Evolutionary conservation across 1,140 invertebrate genomes (phyloP).

Genomic region (Bacillus rossius): DNA sequence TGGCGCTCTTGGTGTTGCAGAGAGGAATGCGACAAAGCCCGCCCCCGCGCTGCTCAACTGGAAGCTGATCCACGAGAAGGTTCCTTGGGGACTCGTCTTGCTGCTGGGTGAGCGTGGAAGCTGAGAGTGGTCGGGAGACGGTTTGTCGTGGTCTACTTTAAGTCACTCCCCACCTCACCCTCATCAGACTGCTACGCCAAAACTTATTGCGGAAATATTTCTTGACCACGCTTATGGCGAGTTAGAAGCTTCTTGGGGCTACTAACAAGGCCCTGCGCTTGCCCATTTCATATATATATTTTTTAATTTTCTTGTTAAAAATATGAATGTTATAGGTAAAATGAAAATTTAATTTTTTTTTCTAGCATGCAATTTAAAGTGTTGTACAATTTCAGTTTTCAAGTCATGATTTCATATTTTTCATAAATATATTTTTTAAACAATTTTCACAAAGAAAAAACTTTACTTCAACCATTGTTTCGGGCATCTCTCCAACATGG

Average conservation of each 20-base stretch:
- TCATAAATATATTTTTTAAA: background rate
- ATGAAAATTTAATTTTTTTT: too few relatives aligned
- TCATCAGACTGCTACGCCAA: too few relatives aligned
- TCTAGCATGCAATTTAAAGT: background rate
- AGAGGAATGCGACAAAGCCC: slow-evolving; percentile 35
- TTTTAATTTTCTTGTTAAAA: background rate
- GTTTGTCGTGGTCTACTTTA: too few relatives aligned
- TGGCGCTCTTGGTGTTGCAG: slow-evolving; percentile 2
- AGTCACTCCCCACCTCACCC: too few relatives aligned
- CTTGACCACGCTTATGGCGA: too few relatives aligned
- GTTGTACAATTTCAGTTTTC: background rate
- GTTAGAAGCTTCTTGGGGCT: too few relatives aligned
- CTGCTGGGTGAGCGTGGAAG: slow-evolving; percentile 50
- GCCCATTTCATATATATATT: background rate
- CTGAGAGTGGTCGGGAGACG: too few relatives aligned
- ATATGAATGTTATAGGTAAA: too few relatives aligned
- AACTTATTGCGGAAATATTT: too few relatives aligned
- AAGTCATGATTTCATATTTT: background rate
- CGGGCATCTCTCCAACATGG: too few relatives aligned
- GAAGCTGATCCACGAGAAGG: slow-evolving; percentile 68
- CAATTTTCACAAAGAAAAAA: too few relatives aligned
- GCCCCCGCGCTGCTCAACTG: slow-evolving; percentile 67
- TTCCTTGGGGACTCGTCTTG: slow-evolving; percentile 73
- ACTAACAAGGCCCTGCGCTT: background rate
- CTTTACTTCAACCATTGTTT: too few relatives aligned